Base-by-base conservation (phyloP, 2,113 vertebrate species). In the Callopanchax toddi region DNA sequence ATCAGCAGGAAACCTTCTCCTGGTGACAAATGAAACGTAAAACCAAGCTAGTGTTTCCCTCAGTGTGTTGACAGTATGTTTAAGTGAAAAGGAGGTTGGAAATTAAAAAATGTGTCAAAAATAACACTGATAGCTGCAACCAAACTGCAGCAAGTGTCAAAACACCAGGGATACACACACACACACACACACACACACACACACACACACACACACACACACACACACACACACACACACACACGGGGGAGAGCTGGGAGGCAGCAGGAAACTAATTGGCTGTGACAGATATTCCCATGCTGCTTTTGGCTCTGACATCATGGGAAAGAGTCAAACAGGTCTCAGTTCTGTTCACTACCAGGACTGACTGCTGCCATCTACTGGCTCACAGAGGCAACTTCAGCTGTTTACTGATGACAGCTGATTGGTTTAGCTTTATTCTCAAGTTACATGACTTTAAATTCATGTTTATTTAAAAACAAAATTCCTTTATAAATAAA, bases 321-420 rank as follows among this genome's bases (percentile, higher is more conserved):
- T 81, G 75, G 76, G 66, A 78, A 53, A 79, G 25, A 39, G 32
- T 26, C 51, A 54, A 15, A 40, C 49, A 43, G n/a, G 13, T 21
- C 39, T 39, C 16, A 17, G 16, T 53, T 57, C 16, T 58, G 22
- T 23, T 11, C 1, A 0, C 18, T 26, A 53, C 67, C 21, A 21
- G 72, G 54, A 52, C 42, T 26, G 18, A 49, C 42, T 88, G 77
- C 83, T 86, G 86, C 86, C 88, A 83, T 82, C 86, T 81, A 76
- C 71, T 80, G 86, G 82, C 36, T 16, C 2, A 49, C 0, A 55
- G 25, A 32, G 21, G 20, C n/a, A n/a, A n/a, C n/a, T n/a, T n/a
- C n/a, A n/a, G n/a, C n/a, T n/a, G n/a, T n/a, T n/a, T n/a, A n/a
- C n/a, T n/a, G n/a, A n/a, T n/a, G n/a, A n/a, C n/a, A n/a, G n/a